Percentiles rank a stretch among this genome's conserved stretches.
Conservation (phyloP, 53 echinoderm and acorn worm species). For the Temnopleurus reevesii region DNA sequence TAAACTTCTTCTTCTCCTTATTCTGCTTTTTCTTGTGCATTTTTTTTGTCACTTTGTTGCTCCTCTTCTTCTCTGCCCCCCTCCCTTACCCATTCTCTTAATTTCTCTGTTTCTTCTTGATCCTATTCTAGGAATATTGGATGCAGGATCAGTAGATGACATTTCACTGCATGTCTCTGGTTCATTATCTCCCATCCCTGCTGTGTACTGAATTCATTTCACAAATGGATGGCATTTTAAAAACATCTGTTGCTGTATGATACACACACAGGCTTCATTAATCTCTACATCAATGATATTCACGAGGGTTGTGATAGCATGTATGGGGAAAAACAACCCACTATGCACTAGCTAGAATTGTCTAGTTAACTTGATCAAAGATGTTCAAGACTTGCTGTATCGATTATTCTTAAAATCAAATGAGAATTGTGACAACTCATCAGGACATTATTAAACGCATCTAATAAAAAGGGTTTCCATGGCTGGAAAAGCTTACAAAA, state of each 20-base stretch:
- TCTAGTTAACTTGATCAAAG: too few species aligned
- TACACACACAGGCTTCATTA: background rate
- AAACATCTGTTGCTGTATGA: conserved; percentile 18
- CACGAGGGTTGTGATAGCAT: too few species aligned
- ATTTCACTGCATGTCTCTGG: conserved; percentile 19
- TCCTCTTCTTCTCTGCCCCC: background rate
- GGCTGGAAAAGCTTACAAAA: too few species aligned
- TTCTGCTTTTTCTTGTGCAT: background rate
- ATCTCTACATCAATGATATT: too few species aligned
- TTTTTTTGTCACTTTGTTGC: background rate
- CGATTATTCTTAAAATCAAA: too few species aligned
- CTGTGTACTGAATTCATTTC: conserved; percentile 33
- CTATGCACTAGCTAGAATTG: too few species aligned
- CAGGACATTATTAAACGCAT: too few species aligned
- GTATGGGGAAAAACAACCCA: too few species aligned
- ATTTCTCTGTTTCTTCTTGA: background rate
- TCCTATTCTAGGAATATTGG: background rate
- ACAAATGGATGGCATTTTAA: background rate
- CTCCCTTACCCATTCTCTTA: background rate
- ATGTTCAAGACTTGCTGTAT: too few species aligned
- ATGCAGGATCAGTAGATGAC: background rate
- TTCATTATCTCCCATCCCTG: background rate
- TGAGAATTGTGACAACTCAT: too few species aligned
- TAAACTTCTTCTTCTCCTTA: background rate
- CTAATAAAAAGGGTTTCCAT: too few species aligned